A percentile compares a stretch with the other conserved stretches of the same genome.
These are phyloP conservation scores for Mormyrus iriodes DNA, from an alignment of 2,113 vertebrate genomes.

Conservation along the genomic window DNA sequence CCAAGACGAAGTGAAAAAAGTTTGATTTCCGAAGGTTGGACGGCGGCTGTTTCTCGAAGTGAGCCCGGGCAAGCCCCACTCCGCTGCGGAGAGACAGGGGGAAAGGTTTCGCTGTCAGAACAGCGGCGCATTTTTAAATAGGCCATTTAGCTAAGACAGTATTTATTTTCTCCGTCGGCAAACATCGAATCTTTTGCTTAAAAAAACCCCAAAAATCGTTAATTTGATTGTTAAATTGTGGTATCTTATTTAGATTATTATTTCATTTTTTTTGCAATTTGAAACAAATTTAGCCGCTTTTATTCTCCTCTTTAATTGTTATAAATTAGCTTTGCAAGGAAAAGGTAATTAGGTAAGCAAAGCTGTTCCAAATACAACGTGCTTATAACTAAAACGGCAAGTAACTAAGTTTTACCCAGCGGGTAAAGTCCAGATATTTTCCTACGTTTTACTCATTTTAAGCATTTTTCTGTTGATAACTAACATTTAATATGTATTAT, in stretches of 20 bases:
- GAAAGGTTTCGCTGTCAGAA: slow-evolving; percentile 38
- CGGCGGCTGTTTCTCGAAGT: slow-evolving; percentile 99
- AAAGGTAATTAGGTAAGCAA: neutral
- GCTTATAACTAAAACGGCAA: neutral
- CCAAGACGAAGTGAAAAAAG: slow-evolving; percentile 99
- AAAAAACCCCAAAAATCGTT: neutral
- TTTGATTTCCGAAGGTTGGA: slow-evolving; percentile 98
- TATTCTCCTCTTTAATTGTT: neutral
- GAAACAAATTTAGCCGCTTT: neutral
- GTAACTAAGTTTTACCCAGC: neutral
- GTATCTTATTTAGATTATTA: neutral
- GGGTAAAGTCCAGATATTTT: neutral
- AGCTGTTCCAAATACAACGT: neutral
- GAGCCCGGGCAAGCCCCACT: slow-evolving; percentile 94
- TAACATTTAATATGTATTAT: neutral
- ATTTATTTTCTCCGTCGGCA: neutral
- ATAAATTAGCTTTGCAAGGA: neutral
- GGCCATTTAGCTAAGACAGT: neutral
- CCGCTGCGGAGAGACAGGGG: slow-evolving; percentile 72
- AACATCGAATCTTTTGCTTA: neutral
- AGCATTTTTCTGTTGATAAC: neutral
- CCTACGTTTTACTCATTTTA: neutral
- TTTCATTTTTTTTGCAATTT: no score
- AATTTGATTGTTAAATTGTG: neutral
- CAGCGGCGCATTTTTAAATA: neutral